Conservation (phyloP, 2,113 vertebrate genomes). For the Pleuronectes platessa region DNA sequence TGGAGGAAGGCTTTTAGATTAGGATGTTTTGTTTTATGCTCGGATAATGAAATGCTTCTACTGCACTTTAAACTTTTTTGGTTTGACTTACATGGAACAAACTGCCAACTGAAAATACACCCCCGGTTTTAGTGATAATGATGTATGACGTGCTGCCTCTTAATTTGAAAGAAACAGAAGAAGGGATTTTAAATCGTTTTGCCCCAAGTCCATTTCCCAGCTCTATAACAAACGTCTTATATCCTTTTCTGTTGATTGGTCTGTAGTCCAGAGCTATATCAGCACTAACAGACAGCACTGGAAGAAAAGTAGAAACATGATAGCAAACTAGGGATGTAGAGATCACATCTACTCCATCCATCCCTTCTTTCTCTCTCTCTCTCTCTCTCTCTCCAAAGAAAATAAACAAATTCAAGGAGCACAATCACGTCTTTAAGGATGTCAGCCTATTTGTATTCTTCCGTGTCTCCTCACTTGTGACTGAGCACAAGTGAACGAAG, state of each 20-base stretch:
- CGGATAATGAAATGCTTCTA: no score
- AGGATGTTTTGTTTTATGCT: no score
- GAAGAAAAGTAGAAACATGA: slow-evolving; percentile 42
- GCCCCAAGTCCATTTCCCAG: slow-evolving; percentile 24
- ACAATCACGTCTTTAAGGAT: slow-evolving; percentile 83
- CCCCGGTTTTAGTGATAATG: no score
- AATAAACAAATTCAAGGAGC: slow-evolving; percentile 44
- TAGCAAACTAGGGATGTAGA: slow-evolving; percentile 16
- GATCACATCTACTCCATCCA: slow-evolving; percentile 38
- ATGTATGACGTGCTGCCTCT: no score
- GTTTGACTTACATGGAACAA: no score
- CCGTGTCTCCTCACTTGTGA: slow-evolving; percentile 77
- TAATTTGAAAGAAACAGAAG: no score
- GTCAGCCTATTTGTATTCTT: slow-evolving; percentile 83
- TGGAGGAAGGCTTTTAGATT: no score
- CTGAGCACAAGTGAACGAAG: slow-evolving; percentile 76
- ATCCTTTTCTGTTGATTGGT: not conserved
- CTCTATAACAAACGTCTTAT: not conserved
- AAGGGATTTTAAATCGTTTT: not conserved
- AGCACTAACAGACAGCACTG: not conserved
- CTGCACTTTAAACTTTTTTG: no score
- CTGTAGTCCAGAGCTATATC: slow-evolving; percentile 15
- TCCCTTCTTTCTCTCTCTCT: slow-evolving; percentile 13
- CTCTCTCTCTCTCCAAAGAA: slow-evolving; percentile 19
- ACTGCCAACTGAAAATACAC: no score